Conservation (phyloP, 2,113 vertebrate species). For the Podocnemis expansa region DNA sequence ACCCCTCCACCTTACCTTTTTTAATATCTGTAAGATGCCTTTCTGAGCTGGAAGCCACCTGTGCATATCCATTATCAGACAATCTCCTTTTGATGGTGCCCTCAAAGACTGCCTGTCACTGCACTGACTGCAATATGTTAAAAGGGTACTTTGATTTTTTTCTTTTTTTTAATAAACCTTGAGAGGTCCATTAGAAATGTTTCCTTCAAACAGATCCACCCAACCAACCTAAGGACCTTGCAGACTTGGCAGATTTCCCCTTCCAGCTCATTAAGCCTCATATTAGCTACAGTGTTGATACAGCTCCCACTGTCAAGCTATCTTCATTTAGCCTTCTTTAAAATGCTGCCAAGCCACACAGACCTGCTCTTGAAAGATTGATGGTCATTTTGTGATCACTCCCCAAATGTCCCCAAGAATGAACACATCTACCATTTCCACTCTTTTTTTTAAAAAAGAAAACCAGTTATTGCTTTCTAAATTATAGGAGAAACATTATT, state of each 20-base stretch:
- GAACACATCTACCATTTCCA: background rate
- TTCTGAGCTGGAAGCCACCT: slow-evolving; percentile 17
- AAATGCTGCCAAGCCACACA: slow-evolving; percentile 17
- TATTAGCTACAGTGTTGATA: slow-evolving; percentile 35
- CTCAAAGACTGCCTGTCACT: slow-evolving; percentile 39
- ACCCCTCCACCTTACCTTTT: background rate
- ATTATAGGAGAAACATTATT: background rate
- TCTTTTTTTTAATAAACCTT: background rate
- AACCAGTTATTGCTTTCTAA: background rate
- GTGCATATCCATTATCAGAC: slow-evolving; percentile 18
- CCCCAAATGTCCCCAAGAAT: background rate
- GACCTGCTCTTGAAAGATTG: slow-evolving; percentile 8
- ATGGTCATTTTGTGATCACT: slow-evolving; percentile 16
- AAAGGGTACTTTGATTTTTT: slow-evolving; percentile 8
- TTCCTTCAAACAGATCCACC: slow-evolving; percentile 33
- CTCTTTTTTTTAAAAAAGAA: background rate
- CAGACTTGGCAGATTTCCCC: slow-evolving; percentile 17
- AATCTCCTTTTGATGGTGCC: slow-evolving; percentile 24
- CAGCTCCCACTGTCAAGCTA: background rate
- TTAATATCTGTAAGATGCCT: slow-evolving; percentile 17
- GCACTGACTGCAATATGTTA: background rate
- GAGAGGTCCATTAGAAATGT: slow-evolving; percentile 22
- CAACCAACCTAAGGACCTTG: background rate
- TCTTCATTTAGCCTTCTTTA: slow-evolving; percentile 40
- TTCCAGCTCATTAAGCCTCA: background rate